A percentile compares a stretch with the other conserved stretches of the same genome.
Evolutionary conservation across 1,140 invertebrate genomes (phyloP).

Genomic region (Asbolus verrucosus): DNA sequence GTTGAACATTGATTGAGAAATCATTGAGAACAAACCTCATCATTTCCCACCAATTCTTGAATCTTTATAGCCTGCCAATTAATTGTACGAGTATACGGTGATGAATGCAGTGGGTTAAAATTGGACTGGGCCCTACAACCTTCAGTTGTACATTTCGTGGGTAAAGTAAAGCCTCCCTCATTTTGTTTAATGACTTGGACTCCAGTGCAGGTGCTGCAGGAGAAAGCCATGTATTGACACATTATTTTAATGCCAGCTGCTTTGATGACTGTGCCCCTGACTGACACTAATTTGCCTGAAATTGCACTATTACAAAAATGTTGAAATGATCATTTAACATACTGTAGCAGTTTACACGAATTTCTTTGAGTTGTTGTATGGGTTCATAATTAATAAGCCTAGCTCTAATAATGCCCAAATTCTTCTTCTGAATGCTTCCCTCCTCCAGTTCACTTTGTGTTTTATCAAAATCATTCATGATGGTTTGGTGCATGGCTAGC

Average conservation of each 20-base stretch:
- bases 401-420: slow-evolving; percentile 70
- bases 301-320: slow-evolving; percentile 43
- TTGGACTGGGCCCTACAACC: slow-evolving; percentile 72
- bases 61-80: slow-evolving; percentile 85
- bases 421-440: slow-evolving; percentile 50
- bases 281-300: slow-evolving; percentile 83
- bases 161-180: slow-evolving; percentile 72
- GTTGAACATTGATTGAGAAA: slow-evolving; percentile 30
- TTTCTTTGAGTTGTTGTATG: slow-evolving; percentile 75
- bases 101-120: slow-evolving; percentile 78
- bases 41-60: slow-evolving; percentile 77
- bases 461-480: slow-evolving; percentile 52
- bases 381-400: slow-evolving; percentile 79
- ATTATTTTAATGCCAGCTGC: slow-evolving; percentile 81
- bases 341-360: slow-evolving; percentile 86
- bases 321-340: slow-evolving; percentile 53
- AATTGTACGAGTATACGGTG: slow-evolving; percentile 78
- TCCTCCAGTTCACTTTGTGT: slow-evolving; percentile 54
- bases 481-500: slow-evolving; percentile 79
- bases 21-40: slow-evolving; percentile 66
- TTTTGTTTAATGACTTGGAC: slow-evolving; percentile 73
- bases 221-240: slow-evolving; percentile 84
- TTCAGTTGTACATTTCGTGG: slow-evolving; percentile 68
- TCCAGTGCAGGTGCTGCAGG: slow-evolving; percentile 77
- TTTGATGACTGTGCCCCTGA: slow-evolving; percentile 88